Percentiles rank a stretch among this genome's conserved stretches.
phyloP scores from a whole-genome alignment of 2,113 vertebrate species.

The Lophotis ruficrista region DNA sequence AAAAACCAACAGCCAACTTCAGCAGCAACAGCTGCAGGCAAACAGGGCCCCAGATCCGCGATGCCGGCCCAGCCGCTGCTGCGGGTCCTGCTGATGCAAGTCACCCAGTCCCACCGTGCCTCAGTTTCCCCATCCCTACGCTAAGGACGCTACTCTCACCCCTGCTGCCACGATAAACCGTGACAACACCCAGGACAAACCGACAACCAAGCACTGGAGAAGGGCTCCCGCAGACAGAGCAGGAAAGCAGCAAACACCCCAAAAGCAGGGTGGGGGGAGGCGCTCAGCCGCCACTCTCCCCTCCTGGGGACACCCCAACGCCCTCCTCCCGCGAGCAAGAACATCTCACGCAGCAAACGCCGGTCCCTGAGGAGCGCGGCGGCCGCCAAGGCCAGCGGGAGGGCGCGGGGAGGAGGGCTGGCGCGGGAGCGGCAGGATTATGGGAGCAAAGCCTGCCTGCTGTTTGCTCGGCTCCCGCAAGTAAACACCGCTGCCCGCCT shows the following conservation, averaged over 20 bases:
- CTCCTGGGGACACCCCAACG: accelerated
- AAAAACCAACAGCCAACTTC: not conserved
- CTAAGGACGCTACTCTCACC: accelerated
- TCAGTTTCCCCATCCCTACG: not conserved
- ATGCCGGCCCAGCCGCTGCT: accelerated
- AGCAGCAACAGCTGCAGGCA: not conserved
- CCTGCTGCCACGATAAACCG: accelerated
- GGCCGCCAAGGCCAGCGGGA: not conserved
- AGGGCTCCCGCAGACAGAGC: not conserved
- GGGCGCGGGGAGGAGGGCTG: not conserved
- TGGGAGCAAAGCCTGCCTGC: not conserved
- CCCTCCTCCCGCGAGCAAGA: not conserved
- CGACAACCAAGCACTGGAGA: accelerated
- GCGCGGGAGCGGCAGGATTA: not conserved
- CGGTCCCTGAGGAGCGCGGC: not conserved
- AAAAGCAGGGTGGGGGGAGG: not conserved
- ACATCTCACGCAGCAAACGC: accelerated
- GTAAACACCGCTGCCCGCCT: not conserved
- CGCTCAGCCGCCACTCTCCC: not conserved
- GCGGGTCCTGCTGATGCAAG: not conserved
- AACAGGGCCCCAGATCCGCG: not conserved
- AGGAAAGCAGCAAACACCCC: not conserved
- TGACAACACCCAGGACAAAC: accelerated
- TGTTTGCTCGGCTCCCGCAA: not conserved
- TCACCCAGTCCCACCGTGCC: not conserved